Conservation (phyloP, 2,797 vertebrate genomes). For the Sphenodon punctatus region DNA sequence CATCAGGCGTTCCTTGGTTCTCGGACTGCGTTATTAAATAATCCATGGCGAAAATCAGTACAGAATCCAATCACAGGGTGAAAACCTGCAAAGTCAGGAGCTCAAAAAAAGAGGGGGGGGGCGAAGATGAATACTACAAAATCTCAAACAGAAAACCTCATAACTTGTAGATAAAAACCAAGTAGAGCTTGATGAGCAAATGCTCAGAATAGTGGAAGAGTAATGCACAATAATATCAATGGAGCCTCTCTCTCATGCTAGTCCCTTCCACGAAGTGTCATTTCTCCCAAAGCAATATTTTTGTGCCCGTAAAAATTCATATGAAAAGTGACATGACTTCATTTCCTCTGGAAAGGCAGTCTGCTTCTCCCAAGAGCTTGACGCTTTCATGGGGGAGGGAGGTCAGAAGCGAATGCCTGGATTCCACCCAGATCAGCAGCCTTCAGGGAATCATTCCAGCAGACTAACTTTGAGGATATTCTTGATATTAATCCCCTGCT, state of each 20-base stretch:
- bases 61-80: too few relatives aligned
- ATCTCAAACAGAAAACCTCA: too few relatives aligned
- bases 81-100: too few relatives aligned
- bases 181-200: too few relatives aligned
- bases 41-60: too few relatives aligned
- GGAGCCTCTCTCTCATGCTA: neutral
- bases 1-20: too few relatives aligned
- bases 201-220: too few relatives aligned
- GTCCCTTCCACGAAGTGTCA: neutral
- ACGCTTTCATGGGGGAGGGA: constrained; percentile 50
- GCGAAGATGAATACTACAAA: too few relatives aligned
- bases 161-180: too few relatives aligned
- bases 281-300: constrained; percentile 34
- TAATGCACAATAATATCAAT: rapidly evolving
- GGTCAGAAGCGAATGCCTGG: constrained; percentile 54
- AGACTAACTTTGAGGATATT: constrained; percentile 71
- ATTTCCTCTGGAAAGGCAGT: constrained; percentile 68
- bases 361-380: constrained; percentile 12
- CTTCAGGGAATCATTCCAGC: constrained; percentile 60
- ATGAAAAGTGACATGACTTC: constrained; percentile 63
- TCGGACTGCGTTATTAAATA: too few relatives aligned
- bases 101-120: too few relatives aligned
- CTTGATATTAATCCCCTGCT: constrained; percentile 64
- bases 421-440: constrained; percentile 68
- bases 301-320: constrained; percentile 32